Percentiles rank a stretch among this genome's conserved stretches.
phyloP scores from a whole-genome alignment of 1,140 invertebrate species.

The Hyposmocoma kahamanoa region DNA sequence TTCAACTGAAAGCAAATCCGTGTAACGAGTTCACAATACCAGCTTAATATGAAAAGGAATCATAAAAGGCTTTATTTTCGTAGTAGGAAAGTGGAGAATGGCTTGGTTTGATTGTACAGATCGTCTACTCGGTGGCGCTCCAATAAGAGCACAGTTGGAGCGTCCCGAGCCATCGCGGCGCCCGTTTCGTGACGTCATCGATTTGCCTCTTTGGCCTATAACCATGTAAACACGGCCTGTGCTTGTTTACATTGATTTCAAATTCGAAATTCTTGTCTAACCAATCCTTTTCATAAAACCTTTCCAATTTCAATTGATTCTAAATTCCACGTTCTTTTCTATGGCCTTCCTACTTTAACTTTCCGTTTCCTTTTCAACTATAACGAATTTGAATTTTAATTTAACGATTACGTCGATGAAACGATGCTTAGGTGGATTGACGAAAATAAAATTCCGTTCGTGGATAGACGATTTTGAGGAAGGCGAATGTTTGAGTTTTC shows the following conservation, averaged over 20 bases:
- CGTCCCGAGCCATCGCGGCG: conserved; percentile 42
- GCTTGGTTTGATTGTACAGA: too few species aligned
- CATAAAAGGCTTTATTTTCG: too few species aligned
- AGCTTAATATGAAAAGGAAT: too few species aligned
- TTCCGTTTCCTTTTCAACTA: too few species aligned
- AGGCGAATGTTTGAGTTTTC: conserved; percentile 36
- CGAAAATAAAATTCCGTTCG: conserved; percentile 35
- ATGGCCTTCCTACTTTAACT: too few species aligned
- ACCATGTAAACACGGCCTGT: conserved; percentile 25
- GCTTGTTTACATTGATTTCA: conserved; percentile 31
- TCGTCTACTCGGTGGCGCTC: conserved; percentile 44
- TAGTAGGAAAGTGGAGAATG: too few species aligned
- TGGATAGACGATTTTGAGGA: conserved; percentile 49
- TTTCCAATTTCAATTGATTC: too few species aligned
- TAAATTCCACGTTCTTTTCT: too few species aligned
- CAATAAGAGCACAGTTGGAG: conserved; percentile 37
- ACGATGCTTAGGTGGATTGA: conserved; percentile 25
- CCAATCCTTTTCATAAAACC: too few species aligned
- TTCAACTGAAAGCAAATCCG: not conserved
- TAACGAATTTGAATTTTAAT: too few species aligned
- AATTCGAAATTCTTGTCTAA: too few species aligned
- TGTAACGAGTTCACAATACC: not conserved
- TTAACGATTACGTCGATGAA: conserved; percentile 28
- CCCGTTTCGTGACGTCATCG: conserved; percentile 44
- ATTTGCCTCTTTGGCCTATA: conserved; percentile 9